These are phyloP conservation scores for Drosophila simulans DNA, from an alignment of 1,140 invertebrate genomes.

Conservation along the genomic window DNA sequence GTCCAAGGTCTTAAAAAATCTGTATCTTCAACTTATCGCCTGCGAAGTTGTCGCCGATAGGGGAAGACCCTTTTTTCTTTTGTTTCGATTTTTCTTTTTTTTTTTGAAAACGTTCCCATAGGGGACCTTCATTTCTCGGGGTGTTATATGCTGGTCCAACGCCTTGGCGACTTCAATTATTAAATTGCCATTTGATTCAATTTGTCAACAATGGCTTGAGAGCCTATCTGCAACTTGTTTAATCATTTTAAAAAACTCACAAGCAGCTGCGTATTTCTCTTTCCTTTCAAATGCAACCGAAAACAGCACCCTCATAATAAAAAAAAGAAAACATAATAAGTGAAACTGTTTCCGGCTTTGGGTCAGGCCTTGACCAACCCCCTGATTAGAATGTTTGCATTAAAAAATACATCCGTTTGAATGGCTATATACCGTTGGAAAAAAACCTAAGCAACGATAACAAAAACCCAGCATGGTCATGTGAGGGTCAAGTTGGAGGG, in stretches of 20 bases:
- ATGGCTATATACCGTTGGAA: conserved; percentile 18
- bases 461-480: conserved; percentile 71
- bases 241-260: conserved; percentile 20
- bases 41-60: conserved; percentile 62
- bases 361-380: conserved; percentile 49
- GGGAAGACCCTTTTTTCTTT: conserved; percentile 46
- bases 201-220: conserved; percentile 69
- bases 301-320: conserved; percentile 76
- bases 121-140: conserved; percentile 45
- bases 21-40: conserved; percentile 49
- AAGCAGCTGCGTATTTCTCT: conserved; percentile 29
- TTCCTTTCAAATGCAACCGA: conserved; percentile 21
- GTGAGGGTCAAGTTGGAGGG: conserved; percentile 72
- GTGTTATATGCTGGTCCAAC: conserved; percentile 61
- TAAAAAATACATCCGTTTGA: conserved; percentile 52
- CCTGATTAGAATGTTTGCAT: conserved; percentile 77
- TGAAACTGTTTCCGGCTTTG: conserved; percentile 66
- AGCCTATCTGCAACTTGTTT: conserved; percentile 36
- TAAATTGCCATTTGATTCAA: conserved; percentile 72
- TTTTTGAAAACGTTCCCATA: conserved; percentile 43
- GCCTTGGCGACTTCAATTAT: conserved; percentile 62
- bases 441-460: conserved; percentile 55
- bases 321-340: conserved; percentile 39
- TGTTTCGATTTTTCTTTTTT: conserved; percentile 15
- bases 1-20: conserved; percentile 37